Percentiles rank a stretch among this genome's conserved stretches.
Conservation (phyloP, 2,113 vertebrate genomes). For the Sus scrofa region T2T-Sscrofa CM000812.6:210303501-210304000, state of each 20-base stretch:
- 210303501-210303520: too few species aligned
- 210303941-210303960: neutral
- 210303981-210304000: neutral
- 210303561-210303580: too few species aligned
- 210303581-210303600: too few species aligned
- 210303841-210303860: neutral
- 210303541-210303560: too few species aligned
- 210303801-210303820: neutral
- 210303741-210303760: neutral
- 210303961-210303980: neutral
- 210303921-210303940: neutral
- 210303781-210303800: neutral
- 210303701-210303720: neutral
- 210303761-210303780: neutral
- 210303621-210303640: too few species aligned
- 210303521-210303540: too few species aligned
- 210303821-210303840: conserved; percentile 17
- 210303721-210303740: neutral
- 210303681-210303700: neutral
- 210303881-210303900: neutral
- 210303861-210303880: neutral
- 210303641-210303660: too few species aligned
- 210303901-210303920: neutral
- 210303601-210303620: too few species aligned
- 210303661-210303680: too few species aligned